These are phyloP conservation scores for Alexandromys fortis DNA, from an alignment of 2,113 vertebrate genomes.

Conservation along the genomic window DNA sequence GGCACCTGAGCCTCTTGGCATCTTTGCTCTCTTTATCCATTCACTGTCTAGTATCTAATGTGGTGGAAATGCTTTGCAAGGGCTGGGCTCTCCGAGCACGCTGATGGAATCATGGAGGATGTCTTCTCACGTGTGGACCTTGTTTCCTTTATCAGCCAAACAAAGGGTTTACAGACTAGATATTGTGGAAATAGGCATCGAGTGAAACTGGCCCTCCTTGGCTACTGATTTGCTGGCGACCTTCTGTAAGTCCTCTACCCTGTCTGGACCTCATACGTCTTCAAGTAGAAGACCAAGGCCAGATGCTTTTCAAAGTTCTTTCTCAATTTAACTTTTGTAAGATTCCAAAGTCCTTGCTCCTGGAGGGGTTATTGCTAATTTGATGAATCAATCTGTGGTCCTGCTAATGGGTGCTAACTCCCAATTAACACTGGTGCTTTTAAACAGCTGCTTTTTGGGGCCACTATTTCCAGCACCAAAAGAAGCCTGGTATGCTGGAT, in stretches of 20 bases:
- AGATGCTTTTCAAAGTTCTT: slow-evolving; percentile 43
- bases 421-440: slow-evolving; percentile 27
- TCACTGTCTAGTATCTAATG: neutral
- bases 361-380: neutral
- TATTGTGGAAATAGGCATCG: neutral
- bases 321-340: slow-evolving; percentile 1
- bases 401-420: slow-evolving; percentile 15
- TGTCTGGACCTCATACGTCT: neutral
- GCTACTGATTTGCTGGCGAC: neutral
- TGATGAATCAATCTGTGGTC: slow-evolving; percentile 25
- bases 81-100: neutral
- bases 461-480: neutral
- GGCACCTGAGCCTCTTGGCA: neutral
- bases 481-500: neutral
- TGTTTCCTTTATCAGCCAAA: neutral
- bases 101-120: neutral
- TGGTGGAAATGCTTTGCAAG: neutral
- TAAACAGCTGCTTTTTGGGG: slow-evolving; percentile 45
- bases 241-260: neutral
- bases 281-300: neutral
- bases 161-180: neutral
- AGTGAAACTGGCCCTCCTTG: neutral
- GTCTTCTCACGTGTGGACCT: neutral
- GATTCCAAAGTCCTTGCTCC: slow-evolving; percentile 39
- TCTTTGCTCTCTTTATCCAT: neutral